phyloP scores from a whole-genome alignment of 1,140 invertebrate species.

The Lethocerus indicus region DNA sequence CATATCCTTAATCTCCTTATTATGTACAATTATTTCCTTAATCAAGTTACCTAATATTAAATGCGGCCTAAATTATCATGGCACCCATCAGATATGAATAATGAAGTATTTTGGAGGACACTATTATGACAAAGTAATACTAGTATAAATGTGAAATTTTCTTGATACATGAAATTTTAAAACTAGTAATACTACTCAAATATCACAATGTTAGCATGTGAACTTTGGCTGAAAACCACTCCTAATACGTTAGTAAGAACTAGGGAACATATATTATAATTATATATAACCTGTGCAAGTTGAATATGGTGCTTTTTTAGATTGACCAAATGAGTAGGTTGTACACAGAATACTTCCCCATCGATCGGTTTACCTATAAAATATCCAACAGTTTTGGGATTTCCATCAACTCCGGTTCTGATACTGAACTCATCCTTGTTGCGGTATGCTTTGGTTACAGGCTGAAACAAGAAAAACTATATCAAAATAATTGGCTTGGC shows the following conservation, averaged over 20 bases:
- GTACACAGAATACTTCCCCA: constrained; percentile 22
- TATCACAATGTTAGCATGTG: background rate
- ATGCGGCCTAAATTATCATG: too few species aligned
- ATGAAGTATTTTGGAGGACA: too few species aligned
- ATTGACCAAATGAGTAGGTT: constrained; percentile 22
- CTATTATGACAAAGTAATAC: too few species aligned
- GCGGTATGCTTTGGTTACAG: constrained; percentile 24
- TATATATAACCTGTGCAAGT: constrained; percentile 24
- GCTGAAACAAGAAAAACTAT: constrained; percentile 20
- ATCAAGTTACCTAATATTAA: too few species aligned
- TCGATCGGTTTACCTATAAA: constrained; percentile 22
- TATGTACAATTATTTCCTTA: too few species aligned
- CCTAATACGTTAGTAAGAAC: too few species aligned
- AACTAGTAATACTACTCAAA: background rate
- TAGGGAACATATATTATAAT: too few species aligned
- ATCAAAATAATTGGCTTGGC: too few species aligned
- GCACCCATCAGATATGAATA: too few species aligned
- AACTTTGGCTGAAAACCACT: too few species aligned
- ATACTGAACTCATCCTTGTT: constrained; percentile 32
- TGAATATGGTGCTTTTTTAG: constrained; percentile 23
- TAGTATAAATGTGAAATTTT: too few species aligned
- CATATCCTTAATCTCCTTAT: too few species aligned
- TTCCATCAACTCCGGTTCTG: constrained; percentile 25
- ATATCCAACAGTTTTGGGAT: constrained; percentile 28
- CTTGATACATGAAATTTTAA: background rate